These are phyloP conservation scores for Chamaetylas fuelleborni DNA, from an alignment of 2,113 vertebrate genomes.

Conservation along the genomic window DNA sequence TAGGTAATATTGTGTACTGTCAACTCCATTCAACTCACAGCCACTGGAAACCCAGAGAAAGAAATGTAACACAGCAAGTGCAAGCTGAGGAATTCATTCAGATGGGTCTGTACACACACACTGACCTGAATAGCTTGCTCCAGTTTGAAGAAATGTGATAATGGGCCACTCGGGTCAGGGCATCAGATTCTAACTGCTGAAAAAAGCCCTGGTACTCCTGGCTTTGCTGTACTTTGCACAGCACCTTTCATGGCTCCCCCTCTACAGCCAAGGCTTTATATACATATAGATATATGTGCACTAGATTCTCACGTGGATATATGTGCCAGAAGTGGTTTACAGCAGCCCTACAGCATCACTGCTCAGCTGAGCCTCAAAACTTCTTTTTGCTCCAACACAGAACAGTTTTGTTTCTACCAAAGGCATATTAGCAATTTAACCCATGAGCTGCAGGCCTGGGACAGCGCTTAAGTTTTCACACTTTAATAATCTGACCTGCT, in stretches of 20 bases:
- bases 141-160: background rate
- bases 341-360: background rate
- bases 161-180: background rate
- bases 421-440: background rate
- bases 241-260: background rate
- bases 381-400: background rate
- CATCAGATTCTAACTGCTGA: background rate
- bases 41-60: background rate
- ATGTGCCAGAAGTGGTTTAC: background rate
- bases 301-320: too few relatives aligned
- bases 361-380: background rate
- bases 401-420: background rate
- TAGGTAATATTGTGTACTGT: conserved; percentile 11
- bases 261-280: background rate
- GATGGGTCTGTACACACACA: background rate
- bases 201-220: background rate
- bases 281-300: fast-evolving
- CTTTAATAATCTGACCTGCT: background rate
- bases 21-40: conserved; percentile 11
- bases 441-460: background rate
- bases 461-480: background rate
- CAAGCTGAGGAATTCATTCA: background rate
- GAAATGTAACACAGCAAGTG: background rate
- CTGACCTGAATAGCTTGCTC: background rate
- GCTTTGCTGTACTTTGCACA: background rate